Percentiles rank a stretch among this genome's conserved stretches.
Evolutionary conservation across 2,888 invertebrate species (phyloP).

Genomic region (Luffia ferchaultella): DNA sequence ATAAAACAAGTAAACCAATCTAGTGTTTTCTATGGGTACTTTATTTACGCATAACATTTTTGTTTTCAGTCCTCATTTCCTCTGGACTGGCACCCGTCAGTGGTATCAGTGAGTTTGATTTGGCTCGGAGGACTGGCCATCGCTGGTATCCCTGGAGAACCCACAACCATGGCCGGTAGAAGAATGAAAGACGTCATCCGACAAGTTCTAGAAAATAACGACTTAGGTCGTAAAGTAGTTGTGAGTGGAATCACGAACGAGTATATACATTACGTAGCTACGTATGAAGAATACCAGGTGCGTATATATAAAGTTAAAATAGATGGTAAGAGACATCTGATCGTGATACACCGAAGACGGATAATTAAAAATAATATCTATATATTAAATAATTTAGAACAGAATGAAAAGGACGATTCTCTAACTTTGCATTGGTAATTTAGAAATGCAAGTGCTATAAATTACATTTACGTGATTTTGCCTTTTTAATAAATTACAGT

Average conservation of each 20-base stretch:
- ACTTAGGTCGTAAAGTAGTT: conserved; percentile 60
- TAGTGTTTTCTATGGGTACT: too few species aligned
- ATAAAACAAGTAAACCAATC: too few species aligned
- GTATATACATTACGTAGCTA: conserved; percentile 83
- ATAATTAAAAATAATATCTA: too few species aligned
- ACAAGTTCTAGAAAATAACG: conserved; percentile 39
- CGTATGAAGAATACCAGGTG: conserved; percentile 81
- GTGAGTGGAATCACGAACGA: conserved; percentile 82
- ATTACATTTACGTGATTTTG: too few species aligned
- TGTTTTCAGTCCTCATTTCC: conserved; percentile 60
- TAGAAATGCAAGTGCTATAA: too few species aligned
- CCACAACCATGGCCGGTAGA: conserved; percentile 88
- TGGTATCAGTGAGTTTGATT: conserved; percentile 76
- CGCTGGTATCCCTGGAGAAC: conserved; percentile 84
- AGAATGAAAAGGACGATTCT: too few species aligned
- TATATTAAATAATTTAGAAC: too few species aligned
- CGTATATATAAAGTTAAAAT: conserved; percentile 30
- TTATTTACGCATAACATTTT: not conserved
- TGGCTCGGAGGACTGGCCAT: conserved; percentile 74
- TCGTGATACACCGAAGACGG: too few species aligned
- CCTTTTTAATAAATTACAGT: too few species aligned
- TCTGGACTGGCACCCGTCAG: conserved; percentile 80
- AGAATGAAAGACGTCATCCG: conserved; percentile 59
- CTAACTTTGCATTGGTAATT: too few species aligned
- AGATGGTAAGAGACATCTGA: too few species aligned